Evolutionary conservation across 2,113 vertebrate genomes (phyloP).

Genomic region (Pomatostomus ruficeps): DNA sequence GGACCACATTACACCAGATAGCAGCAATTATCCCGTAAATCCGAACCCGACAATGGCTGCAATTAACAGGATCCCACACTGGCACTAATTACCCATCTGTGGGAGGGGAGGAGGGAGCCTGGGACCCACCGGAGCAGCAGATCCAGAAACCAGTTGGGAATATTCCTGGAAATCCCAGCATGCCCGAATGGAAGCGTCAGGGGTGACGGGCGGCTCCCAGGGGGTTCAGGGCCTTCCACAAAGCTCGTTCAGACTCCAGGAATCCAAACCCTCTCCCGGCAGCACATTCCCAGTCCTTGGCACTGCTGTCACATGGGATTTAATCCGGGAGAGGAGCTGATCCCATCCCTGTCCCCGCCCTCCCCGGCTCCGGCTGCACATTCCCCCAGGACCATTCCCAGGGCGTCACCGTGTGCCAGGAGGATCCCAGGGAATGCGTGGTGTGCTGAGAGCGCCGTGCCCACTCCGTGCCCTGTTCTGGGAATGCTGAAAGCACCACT

Average conservation of each 20-base stretch:
- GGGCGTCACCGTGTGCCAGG: fast-evolving
- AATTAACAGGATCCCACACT: background rate
- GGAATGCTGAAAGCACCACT: background rate
- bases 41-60: background rate
- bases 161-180: fast-evolving
- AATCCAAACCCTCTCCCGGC: fast-evolving
- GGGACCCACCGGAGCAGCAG: fast-evolving
- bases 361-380: background rate
- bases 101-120: background rate
- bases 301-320: background rate
- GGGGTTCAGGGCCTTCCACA: background rate
- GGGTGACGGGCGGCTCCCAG: background rate
- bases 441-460: fast-evolving
- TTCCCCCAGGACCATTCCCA: background rate
- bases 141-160: background rate
- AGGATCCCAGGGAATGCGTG: fast-evolving
- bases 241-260: background rate
- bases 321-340: background rate
- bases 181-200: fast-evolving
- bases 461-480: fast-evolving
- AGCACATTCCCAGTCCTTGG: background rate
- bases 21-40: conserved; percentile 40
- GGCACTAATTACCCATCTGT: background rate
- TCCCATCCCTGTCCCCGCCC: background rate
- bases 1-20: background rate